Base-by-base conservation (phyloP, 2,888 invertebrate genomes). In the Cryptus viduatorius region DNA sequence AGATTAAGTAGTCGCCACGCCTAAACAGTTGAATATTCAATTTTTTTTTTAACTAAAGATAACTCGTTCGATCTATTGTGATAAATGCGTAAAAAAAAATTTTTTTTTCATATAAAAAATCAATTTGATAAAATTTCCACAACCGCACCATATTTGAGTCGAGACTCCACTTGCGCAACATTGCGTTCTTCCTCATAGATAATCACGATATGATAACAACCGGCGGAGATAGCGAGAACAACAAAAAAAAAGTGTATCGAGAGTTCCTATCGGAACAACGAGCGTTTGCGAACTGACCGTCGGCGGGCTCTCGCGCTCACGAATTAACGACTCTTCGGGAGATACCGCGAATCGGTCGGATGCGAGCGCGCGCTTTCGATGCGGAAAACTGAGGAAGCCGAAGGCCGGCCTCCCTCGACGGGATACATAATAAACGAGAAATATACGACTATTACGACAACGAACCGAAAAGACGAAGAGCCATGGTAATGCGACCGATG, bases 221-320 rank as follows among this genome's bases (percentile, higher is more conserved):
- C 29, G 37, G 8, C 14, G 19, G 59, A 61, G 65, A 84, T 77
- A 56, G 14, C 16, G 48, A 24, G n/a, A 44, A 50, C 14, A 42
- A 71, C 16, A 59, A 69, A 50, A 65, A 5, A 67, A 56, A 73
- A 73, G 24, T 37, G 29, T 3, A 29, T 24, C 12, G 68, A 73
- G 82, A 89, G 87, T 94, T 94, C 92, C 98, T 97, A 94, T 98
- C 98, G 14, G 97, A 96, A 90, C 97, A 97, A 94, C 82, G 82
- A 5, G 24, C 69, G 78, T 59, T 56, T 19, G 82, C 37, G 65
- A 75, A 84, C 84, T 84, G 82, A 82, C 68, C 68, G 67, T 19
- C 37, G 59, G 19, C 46, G 29, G 42, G 42, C 37, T 64, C 10
- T 56, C 42, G 19, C 29, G 72, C 12, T 53, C 64, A 3, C 44